A percentile compares a stretch with the other conserved stretches of the same genome.
Conservation (phyloP, 2,113 vertebrate genomes). For the Chauna torquata region DNA sequence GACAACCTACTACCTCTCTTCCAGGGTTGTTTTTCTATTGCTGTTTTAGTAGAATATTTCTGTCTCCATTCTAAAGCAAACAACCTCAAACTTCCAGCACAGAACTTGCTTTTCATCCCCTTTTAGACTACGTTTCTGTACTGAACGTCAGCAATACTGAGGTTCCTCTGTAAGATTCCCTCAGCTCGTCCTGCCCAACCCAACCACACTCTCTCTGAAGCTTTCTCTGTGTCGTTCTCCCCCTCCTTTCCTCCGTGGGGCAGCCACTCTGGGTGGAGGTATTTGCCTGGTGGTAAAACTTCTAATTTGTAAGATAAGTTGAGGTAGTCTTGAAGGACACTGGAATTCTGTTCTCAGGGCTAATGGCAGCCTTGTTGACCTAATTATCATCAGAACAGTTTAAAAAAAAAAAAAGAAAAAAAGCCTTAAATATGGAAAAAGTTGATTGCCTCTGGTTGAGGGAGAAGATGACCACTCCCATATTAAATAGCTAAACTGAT, state of each 20-base stretch:
- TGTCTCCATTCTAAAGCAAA: not conserved
- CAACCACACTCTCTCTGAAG: rapidly evolving
- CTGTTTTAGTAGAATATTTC: not conserved
- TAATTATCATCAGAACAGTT: not conserved
- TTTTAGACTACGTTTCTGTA: not conserved
- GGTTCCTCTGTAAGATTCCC: not conserved
- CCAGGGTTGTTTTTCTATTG: not conserved
- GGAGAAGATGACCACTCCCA: not conserved
- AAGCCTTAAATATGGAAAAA: not conserved
- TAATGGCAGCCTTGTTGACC: not conserved
- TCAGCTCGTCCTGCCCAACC: not conserved
- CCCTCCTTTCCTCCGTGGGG: rapidly evolving
- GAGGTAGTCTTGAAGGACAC: not conserved
- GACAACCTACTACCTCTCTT: not conserved
- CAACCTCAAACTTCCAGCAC: not conserved
- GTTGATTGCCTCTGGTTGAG: not conserved
- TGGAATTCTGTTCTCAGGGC: not conserved
- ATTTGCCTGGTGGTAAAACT: not conserved
- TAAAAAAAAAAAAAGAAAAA: not conserved
- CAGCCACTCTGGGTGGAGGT: rapidly evolving
- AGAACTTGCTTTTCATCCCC: conserved; percentile 4
- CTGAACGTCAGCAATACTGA: not conserved
- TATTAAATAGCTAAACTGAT: not conserved
- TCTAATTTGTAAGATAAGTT: not conserved
- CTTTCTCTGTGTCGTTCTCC: not conserved